phyloP scores from a whole-genome alignment of 1,140 invertebrate genomes.

The Drosophila virilis region DNA sequence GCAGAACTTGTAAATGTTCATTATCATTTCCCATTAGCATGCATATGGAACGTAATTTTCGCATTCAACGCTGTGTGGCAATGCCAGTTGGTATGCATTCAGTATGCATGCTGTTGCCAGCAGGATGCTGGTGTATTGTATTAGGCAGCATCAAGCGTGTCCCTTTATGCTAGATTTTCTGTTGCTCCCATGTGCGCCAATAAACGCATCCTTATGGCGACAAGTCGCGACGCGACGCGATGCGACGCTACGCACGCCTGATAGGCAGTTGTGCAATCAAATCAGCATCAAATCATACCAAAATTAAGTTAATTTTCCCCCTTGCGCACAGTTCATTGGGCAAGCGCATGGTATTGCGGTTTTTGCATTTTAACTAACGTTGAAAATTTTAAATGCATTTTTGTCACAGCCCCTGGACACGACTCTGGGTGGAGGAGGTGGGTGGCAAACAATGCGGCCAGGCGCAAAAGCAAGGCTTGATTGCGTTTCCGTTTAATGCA shows the following conservation, averaged over 20 bases:
- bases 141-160: conserved; percentile 12
- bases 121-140: conserved; percentile 19
- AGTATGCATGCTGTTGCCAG: background rate
- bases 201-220: conserved; percentile 15
- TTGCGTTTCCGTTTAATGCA: conserved; percentile 81
- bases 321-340: conserved; percentile 69
- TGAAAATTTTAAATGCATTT: conserved; percentile 47
- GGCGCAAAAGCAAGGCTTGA: conserved; percentile 69
- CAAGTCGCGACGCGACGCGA: background rate
- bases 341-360: conserved; percentile 43
- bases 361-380: conserved; percentile 55
- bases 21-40: conserved; percentile 76
- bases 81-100: conserved; percentile 18
- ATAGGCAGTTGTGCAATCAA: conserved; percentile 63
- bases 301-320: conserved; percentile 73
- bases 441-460: conserved; percentile 55
- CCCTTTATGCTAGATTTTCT: conserved; percentile 58
- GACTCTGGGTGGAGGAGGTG: background rate
- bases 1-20: conserved; percentile 68
- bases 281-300: conserved; percentile 76
- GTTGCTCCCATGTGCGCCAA: conserved; percentile 21
- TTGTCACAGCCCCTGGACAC: conserved; percentile 10
- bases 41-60: conserved; percentile 66
- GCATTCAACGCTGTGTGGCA: conserved; percentile 30
- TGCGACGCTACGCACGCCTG: conserved; percentile 10